A percentile compares a stretch with the other conserved stretches of the same genome.
phyloP scores from a whole-genome alignment of 1,140 invertebrate species.

The Metaphire vulgaris region DNA sequence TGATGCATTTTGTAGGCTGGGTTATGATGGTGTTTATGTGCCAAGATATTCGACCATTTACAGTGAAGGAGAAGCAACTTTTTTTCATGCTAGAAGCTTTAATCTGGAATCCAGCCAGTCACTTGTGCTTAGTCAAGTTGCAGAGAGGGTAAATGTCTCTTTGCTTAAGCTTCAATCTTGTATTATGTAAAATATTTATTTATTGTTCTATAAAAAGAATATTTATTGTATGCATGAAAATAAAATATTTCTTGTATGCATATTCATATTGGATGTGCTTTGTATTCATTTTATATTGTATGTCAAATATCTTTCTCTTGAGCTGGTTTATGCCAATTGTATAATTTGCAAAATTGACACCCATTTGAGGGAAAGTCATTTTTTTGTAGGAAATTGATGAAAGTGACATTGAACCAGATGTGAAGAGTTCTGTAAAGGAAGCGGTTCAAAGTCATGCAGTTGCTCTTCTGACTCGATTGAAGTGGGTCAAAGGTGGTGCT shows the following conservation, averaged over 20 bases:
- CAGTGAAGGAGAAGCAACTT: constrained; percentile 50
- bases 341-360: neutral
- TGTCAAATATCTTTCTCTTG: no score
- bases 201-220: no score
- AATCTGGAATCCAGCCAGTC: constrained; percentile 32
- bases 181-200: no score
- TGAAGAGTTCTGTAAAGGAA: constrained; percentile 3
- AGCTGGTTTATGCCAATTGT: neutral
- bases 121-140: constrained; percentile 35
- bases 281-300: no score
- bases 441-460: constrained; percentile 35
- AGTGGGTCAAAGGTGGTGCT: constrained; percentile 37
- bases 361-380: neutral
- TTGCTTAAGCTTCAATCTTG: no score
- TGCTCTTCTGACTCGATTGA: constrained; percentile 36
- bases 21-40: constrained; percentile 44
- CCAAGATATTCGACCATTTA: constrained; percentile 33
- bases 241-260: no score
- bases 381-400: constrained; percentile 16
- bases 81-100: constrained; percentile 43
- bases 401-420: neutral
- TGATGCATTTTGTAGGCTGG: constrained; percentile 41
- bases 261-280: no score
- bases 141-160: constrained; percentile 42
- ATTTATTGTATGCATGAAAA: no score